Percentiles rank a stretch among this genome's conserved stretches.
Evolutionary conservation across 2,113 vertebrate genomes (phyloP).

Genomic region (Scartelaos histophorus): DNA sequence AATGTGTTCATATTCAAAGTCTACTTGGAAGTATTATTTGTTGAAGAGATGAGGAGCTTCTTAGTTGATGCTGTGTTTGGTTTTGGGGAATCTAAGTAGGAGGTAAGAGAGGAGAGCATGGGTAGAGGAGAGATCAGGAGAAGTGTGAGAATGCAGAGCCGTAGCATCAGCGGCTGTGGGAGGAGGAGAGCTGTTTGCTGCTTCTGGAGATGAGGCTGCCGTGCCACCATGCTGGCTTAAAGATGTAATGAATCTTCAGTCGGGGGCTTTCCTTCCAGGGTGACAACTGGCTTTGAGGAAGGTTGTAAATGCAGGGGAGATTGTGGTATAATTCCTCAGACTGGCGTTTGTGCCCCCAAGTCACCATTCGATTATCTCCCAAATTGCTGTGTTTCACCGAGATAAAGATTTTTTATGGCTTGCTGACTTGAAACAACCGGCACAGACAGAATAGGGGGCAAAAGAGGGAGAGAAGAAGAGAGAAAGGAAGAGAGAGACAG

Average conservation of each 20-base stretch:
- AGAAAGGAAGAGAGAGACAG: conserved; percentile 65
- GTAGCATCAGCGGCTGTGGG: conserved; percentile 71
- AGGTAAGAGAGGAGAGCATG: conserved; percentile 35
- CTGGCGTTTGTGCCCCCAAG: conserved; percentile 99
- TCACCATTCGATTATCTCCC: conserved; percentile 99
- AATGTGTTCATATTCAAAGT: not conserved
- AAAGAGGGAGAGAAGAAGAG: conserved; percentile 66
- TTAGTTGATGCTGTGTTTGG: conserved; percentile 33
- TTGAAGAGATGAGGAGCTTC: conserved; percentile 15
- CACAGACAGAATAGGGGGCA: conserved; percentile 83
- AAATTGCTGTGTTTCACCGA: conserved; percentile 99
- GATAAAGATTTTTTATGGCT: conserved; percentile 99
- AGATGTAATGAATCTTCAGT: conserved; percentile 92
- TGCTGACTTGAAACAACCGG: conserved; percentile 99
- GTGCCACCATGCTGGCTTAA: conserved; percentile 87
- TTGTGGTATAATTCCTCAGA: conserved; percentile 99
- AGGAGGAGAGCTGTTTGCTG: conserved; percentile 74
- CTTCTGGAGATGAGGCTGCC: conserved; percentile 76
- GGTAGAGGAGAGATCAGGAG: conserved; percentile 27
- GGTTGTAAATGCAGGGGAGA: conserved; percentile 99
- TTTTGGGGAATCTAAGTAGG: conserved; percentile 54
- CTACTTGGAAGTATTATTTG: conserved; percentile 21
- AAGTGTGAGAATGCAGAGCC: conserved; percentile 54
- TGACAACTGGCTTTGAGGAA: conserved; percentile 95
- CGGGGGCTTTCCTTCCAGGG: conserved; percentile 85